Evolutionary conservation across 1,140 invertebrate genomes (phyloP), one percentile per base, ranked within the genome.

Genomic region (Eriosoma lanigerum): DNA sequence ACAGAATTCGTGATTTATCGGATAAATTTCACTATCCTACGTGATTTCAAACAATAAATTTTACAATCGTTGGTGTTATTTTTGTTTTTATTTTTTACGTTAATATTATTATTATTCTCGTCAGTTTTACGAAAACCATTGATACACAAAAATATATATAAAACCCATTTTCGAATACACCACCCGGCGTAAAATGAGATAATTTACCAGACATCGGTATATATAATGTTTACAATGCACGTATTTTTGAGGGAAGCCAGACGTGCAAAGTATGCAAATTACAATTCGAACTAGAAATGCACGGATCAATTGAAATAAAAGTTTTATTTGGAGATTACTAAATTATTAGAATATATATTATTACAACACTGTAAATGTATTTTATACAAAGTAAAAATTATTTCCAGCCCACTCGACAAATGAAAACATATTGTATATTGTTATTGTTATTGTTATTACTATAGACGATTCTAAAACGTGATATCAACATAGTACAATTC

Each of bases 181-280:
- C 0, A 6, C 10, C 5, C 12, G 12, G 48, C 54, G 17, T 52
- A n/a, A 73, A 13, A 15, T n/a, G 0, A 38, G 44, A 70, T 70
- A 21, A 21, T 73, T 73, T n/a, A 5, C 24, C 24, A 54, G 10
- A 72, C 24, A 10, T n/a, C 29, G 1, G 3, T 29, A 3, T 26
- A 17, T 29, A 19, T 32, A 8, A 29, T 13, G 3, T 48, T 54
- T 54, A 19, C 32, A 38, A 13, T 12, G 12, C 72, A 75, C 72
- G 72, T 75, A 38, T 44, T 19, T 75, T 56, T 38, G 32, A 15
- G 52, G 52, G 8, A 19, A 58, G 15, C 29, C n/a, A 58, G 15
- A 75, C 72, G 72, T 75, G 72, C 72, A 54, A 38, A 75, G 72
- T 32, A 75, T 56, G 52, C 52, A 75, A 75, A 75, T 75, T 21